Base-by-base conservation (phyloP, 2,113 vertebrate genomes). In the Proteles cristata region DNA sequence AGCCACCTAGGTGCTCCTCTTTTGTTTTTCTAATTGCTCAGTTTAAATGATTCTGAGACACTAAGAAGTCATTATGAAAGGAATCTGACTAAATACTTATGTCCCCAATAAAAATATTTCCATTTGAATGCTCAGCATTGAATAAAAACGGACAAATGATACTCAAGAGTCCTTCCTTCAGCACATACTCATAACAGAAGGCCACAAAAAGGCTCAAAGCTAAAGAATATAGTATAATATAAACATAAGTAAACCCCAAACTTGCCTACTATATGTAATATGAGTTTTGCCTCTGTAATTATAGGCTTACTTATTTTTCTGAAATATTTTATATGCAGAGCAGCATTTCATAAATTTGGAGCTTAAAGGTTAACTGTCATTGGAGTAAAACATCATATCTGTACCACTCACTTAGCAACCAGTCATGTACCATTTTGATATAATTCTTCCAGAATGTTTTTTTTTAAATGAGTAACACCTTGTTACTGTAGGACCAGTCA, bases 71-170 rank as follows among this genome's bases (percentile, higher is more conserved):
- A 91, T 85, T 88, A 83, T 71, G 31, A 80, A 83, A 86, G 95
- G 14, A 50, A 92, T 48, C 16, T 74, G 39, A 92, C 88, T 88
- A 95, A 91, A 88, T 71, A 94, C 91, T 81, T 93, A 89, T 69
- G 77, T 77, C 17, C 0, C 25, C 68, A 79, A 45, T 69, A 43
- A 83, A 96, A 43, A 35, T 88, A 95, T 79, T 94, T 96, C 58
- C 73, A 89, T 50, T 50, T 35, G 28, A 97, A 79, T 61, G 23
- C 28, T 92, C 45, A 91, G 76, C 14, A 50, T 55, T 33, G 48
- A 89, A 21, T 15, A 92, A 84, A 25, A 81, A 58, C 2, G 69
- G 81, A 86, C 55, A 48, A 63, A 61, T 31, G 58, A 77, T 73
- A 77, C 80, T 28, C 19, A 90, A n/a, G 31, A 73, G 55, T 82